Conservation (phyloP, 2,113 vertebrate species). For the Archocentrus centrarchus region DNA sequence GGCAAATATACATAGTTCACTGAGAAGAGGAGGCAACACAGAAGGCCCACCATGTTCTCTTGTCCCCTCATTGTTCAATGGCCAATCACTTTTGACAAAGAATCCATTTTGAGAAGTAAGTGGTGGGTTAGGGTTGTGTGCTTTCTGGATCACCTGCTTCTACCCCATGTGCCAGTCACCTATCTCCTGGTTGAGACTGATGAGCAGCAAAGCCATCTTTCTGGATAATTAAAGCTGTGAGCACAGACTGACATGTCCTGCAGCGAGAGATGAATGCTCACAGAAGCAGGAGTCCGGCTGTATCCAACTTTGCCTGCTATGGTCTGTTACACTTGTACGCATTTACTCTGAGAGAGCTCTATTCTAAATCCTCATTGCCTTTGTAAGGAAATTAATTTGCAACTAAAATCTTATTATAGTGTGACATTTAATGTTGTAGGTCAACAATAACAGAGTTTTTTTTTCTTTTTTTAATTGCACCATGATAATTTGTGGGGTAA, state of each 20-base stretch:
- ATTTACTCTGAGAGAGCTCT: neutral
- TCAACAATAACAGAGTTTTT: neutral
- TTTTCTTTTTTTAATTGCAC: neutral
- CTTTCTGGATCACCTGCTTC: constrained; percentile 36
- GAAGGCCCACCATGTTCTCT: neutral
- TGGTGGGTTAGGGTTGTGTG: constrained; percentile 8
- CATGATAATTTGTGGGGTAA: constrained; percentile 22
- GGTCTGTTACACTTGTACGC: constrained; percentile 8
- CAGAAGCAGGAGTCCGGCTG: constrained; percentile 40
- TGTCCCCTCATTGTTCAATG: neutral
- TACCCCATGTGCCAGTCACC: constrained; percentile 22
- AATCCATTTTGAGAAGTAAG: constrained; percentile 19
- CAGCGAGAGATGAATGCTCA: constrained; percentile 54
- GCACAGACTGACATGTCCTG: constrained; percentile 40
- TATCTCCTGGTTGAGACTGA: constrained; percentile 8
- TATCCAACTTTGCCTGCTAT: neutral
- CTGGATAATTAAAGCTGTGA: constrained; percentile 60
- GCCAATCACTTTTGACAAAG: constrained; percentile 14
- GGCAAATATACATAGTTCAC: constrained; percentile 16
- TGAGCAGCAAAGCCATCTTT: constrained; percentile 43
- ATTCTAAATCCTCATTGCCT: neutral
- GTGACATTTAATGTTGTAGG: neutral
- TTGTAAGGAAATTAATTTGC: neutral
- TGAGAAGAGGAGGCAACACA: constrained; percentile 5
- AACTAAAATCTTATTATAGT: neutral